These are phyloP conservation scores for Physocephala rufipes DNA, from an alignment of 2,888 invertebrate species.

Conservation along the genomic window DNA sequence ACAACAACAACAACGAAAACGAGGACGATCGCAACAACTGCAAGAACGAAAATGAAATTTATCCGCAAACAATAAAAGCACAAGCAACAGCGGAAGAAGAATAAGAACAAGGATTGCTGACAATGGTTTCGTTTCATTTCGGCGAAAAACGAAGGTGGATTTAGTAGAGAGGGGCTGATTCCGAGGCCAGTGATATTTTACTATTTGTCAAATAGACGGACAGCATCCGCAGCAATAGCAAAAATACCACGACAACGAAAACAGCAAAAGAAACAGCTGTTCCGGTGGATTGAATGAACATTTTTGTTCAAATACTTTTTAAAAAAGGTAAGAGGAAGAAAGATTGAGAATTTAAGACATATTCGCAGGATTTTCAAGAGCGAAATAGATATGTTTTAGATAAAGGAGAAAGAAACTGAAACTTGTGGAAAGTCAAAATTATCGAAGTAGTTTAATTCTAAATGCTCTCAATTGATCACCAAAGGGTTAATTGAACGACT, in stretches of 20 bases:
- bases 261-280: no score
- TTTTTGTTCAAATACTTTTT: no score
- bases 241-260: no score
- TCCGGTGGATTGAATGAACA: no score
- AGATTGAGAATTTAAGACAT: no score
- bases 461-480: no score
- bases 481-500: no score
- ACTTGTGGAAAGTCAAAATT: background rate
- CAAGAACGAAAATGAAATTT: background rate
- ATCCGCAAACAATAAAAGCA: background rate
- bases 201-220: conserved; percentile 5
- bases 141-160: background rate
- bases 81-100: background rate
- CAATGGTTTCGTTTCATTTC: background rate
- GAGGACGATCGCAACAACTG: background rate
- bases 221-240: background rate
- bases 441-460: background rate
- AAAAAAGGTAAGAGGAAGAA: no score
- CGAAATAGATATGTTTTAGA: background rate
- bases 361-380: background rate
- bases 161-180: background rate
- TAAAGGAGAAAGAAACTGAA: background rate
- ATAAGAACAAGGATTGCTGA: background rate
- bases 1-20: background rate
- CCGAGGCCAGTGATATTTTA: background rate